Conservation (phyloP, 1,140 invertebrate species). For the Dinoponera quadriceps region DNA sequence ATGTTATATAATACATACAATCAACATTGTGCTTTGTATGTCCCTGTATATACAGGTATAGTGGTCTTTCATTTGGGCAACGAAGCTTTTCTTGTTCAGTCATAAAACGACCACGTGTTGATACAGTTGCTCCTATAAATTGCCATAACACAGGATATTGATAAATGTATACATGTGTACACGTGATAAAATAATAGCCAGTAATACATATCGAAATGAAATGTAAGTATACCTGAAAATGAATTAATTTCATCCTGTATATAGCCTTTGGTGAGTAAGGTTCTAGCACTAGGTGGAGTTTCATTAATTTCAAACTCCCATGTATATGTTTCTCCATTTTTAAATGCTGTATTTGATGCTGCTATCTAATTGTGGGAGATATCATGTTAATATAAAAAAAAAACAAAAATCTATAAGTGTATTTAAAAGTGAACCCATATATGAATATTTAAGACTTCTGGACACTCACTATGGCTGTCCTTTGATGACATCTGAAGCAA, state of each 20-base stretch:
- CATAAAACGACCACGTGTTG: slow-evolving; percentile 88
- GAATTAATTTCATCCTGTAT: slow-evolving; percentile 88
- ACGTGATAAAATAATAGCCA: slow-evolving; percentile 13
- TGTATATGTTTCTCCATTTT: slow-evolving; percentile 84
- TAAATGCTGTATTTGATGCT: slow-evolving; percentile 81
- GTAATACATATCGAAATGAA: background rate
- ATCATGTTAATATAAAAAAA: slow-evolving; percentile 7
- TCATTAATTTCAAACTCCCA: slow-evolving; percentile 89
- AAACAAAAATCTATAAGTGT: background rate
- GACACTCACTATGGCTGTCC: too few relatives aligned
- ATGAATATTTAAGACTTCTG: too few relatives aligned
- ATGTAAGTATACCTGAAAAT: slow-evolving; percentile 79
- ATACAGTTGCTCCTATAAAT: slow-evolving; percentile 87
- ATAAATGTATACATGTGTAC: background rate
- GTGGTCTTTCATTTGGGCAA: slow-evolving; percentile 86
- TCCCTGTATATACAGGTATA: slow-evolving; percentile 88
- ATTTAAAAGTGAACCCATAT: too few relatives aligned
- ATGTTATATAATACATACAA: slow-evolving; percentile 83
- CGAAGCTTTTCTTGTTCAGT: slow-evolving; percentile 86
- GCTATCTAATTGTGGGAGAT: slow-evolving; percentile 63
- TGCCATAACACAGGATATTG: slow-evolving; percentile 4
- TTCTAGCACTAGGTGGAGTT: slow-evolving; percentile 87
- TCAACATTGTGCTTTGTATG: slow-evolving; percentile 87
- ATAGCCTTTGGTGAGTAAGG: slow-evolving; percentile 88
- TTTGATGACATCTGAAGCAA: too few relatives aligned